Percentiles rank a stretch among this genome's conserved stretches.
These are phyloP conservation scores for Halesus radiatus DNA, from an alignment of 1,140 invertebrate genomes.

Conservation along the genomic window DNA sequence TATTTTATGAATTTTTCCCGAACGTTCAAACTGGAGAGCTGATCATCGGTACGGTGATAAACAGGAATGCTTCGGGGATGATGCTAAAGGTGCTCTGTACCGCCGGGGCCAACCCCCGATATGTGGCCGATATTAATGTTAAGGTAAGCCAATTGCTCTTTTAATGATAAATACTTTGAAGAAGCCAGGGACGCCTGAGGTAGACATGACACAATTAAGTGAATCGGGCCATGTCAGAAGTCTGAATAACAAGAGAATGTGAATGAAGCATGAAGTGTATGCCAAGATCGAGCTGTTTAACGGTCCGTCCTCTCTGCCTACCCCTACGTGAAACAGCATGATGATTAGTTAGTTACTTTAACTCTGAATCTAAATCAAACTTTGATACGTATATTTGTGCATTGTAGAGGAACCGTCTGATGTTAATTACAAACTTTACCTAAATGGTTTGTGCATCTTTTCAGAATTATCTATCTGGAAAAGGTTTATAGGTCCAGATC, in stretches of 20 bases:
- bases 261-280: no score
- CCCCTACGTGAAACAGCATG: no score
- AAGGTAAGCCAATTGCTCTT: slow-evolving; percentile 72
- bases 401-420: neutral
- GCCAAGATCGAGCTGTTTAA: no score
- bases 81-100: slow-evolving; percentile 87
- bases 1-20: slow-evolving; percentile 63
- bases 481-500: no score
- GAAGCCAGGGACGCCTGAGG: no score
- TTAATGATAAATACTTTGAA: neutral
- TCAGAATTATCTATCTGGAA: no score
- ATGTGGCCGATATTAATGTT: slow-evolving; percentile 87
- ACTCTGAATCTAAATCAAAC: neutral
- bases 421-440: neutral
- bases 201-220: no score
- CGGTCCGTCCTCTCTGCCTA: no score
- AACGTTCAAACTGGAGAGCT: slow-evolving; percentile 86
- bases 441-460: neutral
- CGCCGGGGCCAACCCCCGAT: slow-evolving; percentile 80
- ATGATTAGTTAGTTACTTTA: no score
- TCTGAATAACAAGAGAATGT: no score
- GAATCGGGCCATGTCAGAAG: no score
- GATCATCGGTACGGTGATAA: slow-evolving; percentile 84
- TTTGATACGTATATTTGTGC: neutral
- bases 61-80: slow-evolving; percentile 78